These are phyloP conservation scores for Spermophilus dauricus DNA, from an alignment of 2,113 vertebrate species.

Conservation along the genomic window DNA sequence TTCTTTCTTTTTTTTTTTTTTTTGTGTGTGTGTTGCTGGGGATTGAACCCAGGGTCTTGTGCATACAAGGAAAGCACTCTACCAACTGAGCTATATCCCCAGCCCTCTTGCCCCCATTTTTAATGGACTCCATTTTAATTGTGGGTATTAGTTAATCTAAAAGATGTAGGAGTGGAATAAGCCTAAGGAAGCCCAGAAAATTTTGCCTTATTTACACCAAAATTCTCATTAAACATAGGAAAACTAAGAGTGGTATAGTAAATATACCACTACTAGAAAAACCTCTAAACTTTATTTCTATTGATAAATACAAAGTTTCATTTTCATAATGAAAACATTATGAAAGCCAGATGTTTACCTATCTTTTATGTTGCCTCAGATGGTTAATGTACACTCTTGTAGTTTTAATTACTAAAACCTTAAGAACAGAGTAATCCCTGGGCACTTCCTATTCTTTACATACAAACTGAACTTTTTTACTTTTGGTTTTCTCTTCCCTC, in stretches of 20 bases:
- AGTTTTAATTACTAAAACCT: conserved; percentile 25
- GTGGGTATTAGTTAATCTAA: neutral
- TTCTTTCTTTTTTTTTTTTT: neutral
- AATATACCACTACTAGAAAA: neutral
- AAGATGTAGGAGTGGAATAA: conserved; percentile 25
- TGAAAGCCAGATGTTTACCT: conserved; percentile 1
- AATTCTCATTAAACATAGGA: conserved; percentile 54
- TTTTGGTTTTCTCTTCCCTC: neutral
- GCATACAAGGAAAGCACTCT: too few relatives aligned
- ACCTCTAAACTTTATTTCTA: conserved; percentile 34
- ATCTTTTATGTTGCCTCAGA: conserved; percentile 19
- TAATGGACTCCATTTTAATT: conserved; percentile 45
- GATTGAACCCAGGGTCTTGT: too few relatives aligned
- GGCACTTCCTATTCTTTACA: conserved; percentile 24
- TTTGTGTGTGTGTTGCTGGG: too few relatives aligned
- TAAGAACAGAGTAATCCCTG: conserved; percentile 19
- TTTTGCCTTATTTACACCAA: neutral
- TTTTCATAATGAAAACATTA: conserved; percentile 48
- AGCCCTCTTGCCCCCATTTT: neutral
- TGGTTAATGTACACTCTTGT: conserved; percentile 11
- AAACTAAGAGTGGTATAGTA: conserved; percentile 32
- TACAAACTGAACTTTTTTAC: conserved; percentile 17
- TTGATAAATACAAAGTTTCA: neutral
- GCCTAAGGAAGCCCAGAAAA: neutral
- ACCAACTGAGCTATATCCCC: too few relatives aligned